Conservation (phyloP, 2,113 vertebrate species). For the Paraplagusia blochii region DNA sequence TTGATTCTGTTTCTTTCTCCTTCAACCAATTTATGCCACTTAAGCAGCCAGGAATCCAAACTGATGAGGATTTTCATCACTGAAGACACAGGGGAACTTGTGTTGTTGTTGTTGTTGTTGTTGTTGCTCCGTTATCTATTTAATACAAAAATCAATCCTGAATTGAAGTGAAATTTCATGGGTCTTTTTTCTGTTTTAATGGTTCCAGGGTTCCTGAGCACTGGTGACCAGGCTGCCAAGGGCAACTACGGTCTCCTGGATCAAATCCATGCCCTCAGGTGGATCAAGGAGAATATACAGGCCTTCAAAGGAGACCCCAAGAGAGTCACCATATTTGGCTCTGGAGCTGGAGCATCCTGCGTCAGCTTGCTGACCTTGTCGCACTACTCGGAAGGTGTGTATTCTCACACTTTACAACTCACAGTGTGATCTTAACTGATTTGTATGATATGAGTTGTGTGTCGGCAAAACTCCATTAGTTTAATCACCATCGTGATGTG, state of each 20-base stretch:
- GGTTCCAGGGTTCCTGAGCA: slow-evolving; percentile 90
- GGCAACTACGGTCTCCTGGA: slow-evolving; percentile 97
- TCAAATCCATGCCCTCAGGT: slow-evolving; percentile 94
- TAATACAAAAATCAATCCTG: too few species aligned
- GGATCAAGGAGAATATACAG: slow-evolving; percentile 96
- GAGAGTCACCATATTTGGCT: slow-evolving; percentile 95
- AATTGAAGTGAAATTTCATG: too few species aligned
- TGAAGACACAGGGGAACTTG: neutral
- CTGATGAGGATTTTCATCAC: neutral
- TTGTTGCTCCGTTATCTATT: too few species aligned
- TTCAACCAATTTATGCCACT: neutral
- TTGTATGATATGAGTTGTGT: too few species aligned
- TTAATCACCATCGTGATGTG: too few species aligned
- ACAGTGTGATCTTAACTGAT: too few species aligned
- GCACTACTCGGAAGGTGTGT: slow-evolving; percentile 94
- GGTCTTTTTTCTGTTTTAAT: slow-evolving; percentile 24
- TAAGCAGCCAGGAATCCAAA: neutral
- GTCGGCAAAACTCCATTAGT: too few species aligned
- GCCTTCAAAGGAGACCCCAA: slow-evolving; percentile 94
- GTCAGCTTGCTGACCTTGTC: slow-evolving; percentile 94
- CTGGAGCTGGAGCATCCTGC: slow-evolving; percentile 93
- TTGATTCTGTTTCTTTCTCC: neutral
- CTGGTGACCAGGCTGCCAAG: slow-evolving; percentile 95
- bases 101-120: too few species aligned
- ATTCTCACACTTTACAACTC: neutral